Conservation (phyloP, 2,797 vertebrate species). For the Taeniopygia guttata region DNA sequence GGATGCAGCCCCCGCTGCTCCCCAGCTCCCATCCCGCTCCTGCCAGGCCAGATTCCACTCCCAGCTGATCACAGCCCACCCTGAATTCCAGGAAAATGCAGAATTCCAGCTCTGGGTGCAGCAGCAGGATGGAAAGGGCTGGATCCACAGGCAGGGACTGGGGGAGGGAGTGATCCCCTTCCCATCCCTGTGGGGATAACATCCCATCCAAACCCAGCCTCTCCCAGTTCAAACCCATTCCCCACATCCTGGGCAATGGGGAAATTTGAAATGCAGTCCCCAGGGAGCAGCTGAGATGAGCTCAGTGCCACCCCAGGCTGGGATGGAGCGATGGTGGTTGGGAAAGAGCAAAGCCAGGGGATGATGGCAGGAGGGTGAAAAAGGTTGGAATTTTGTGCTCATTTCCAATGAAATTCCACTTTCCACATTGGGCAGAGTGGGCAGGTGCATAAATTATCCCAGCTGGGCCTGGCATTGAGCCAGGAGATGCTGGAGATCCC, state of each 20-base stretch:
- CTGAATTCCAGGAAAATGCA: background rate
- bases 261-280: background rate
- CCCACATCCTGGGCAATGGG: fast-evolving
- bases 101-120: background rate
- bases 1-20: background rate
- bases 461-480: background rate
- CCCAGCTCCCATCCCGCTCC: background rate
- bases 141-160: background rate
- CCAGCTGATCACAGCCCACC: background rate
- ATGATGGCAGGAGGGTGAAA: fast-evolving
- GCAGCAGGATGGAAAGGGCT: background rate
- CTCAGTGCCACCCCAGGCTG: background rate
- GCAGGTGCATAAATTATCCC: background rate
- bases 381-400: fast-evolving
- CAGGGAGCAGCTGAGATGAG: background rate
- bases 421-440: fast-evolving
- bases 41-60: background rate
- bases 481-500: background rate
- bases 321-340: fast-evolving
- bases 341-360: background rate
- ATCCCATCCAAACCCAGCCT: fast-evolving
- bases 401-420: background rate
- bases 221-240: background rate
- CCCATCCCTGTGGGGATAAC: background rate
- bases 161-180: background rate